Evolutionary conservation across 1,140 invertebrate genomes (phyloP).

Genomic region (Drosophila baimaii): DNA sequence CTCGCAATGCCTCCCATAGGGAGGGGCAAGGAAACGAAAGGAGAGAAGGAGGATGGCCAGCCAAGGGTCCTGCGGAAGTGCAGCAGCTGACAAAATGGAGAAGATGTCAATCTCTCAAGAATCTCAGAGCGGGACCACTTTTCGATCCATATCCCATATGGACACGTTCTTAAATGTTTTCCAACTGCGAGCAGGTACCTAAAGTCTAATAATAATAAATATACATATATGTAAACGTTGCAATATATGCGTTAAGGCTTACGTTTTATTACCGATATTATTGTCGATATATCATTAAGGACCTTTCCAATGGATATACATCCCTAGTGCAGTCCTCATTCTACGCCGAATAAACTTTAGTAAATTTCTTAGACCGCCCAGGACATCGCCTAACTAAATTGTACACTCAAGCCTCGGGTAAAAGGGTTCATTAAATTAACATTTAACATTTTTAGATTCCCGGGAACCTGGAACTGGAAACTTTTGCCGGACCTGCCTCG

Average conservation of each 20-base stretch:
- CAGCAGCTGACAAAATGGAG: conserved; percentile 21
- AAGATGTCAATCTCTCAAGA: conserved; percentile 18
- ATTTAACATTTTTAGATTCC: conserved; percentile 51
- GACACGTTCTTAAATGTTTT: neutral
- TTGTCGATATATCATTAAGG: too few species aligned
- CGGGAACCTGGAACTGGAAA: conserved; percentile 15
- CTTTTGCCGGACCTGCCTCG: conserved; percentile 42
- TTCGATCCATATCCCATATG: conserved; percentile 10
- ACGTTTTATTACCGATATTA: too few species aligned
- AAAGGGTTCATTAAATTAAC: conserved; percentile 72
- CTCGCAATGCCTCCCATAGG: conserved; percentile 5
- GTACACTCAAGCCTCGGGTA: neutral
- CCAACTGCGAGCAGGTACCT: neutral
- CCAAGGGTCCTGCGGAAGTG: conserved; percentile 21
- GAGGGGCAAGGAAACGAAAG: neutral
- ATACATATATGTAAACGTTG: too few species aligned
- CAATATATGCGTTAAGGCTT: too few species aligned
- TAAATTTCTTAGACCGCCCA: neutral
- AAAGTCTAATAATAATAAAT: too few species aligned
- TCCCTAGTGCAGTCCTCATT: too few species aligned
- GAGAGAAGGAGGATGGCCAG: conserved; percentile 1
- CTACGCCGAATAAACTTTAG: neutral
- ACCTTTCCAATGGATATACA: too few species aligned
- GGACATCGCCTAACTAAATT: conserved; percentile 16
- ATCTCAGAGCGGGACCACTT: conserved; percentile 6